Evolutionary conservation across 2,797 vertebrate genomes (phyloP), one percentile per base, ranked within the genome.

Genomic region (Cynopterus sphinx): DNA sequence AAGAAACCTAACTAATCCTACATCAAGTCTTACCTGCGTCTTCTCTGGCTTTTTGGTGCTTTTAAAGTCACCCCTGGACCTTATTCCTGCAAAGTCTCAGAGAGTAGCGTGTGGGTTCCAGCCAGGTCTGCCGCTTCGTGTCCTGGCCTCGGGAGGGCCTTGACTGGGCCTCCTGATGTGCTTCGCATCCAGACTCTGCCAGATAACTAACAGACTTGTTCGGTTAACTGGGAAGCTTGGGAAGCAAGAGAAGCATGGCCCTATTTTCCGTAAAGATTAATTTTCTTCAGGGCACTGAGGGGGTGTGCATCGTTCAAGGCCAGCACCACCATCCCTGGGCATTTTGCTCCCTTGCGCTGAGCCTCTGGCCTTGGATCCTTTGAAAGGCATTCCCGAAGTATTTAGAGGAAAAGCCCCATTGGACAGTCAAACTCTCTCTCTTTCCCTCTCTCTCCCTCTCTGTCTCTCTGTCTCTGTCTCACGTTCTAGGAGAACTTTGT

Each of bases 271-370:
- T 36, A 81, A 94, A 83, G 22, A n/a, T 24, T 36, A 9, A n/a
- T 87, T 86, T 79, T 61, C 70, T 93, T 88, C 26, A 61, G 74
- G 92, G 63, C n/a, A 71, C 19, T 36, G 28, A 81, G 68, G 9
- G 22, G 36, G 13, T 36, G 5, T 59, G 57, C 43, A 10, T 16
- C 46, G 41, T 51, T 61, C 24, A 84, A 73, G n/a, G 33, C 24
- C 41, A 39, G 9, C 12, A 16, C 33, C 61, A 53, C 28, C 22
- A 2, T 75, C 70, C 8, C 24, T 49, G 26, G 3, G 16, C 8
- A 4, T n/a, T 0, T 41, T 70, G 16, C 33, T 89, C n/a, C 53
- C 31, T 70, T 36, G 24, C 43, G 28, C 43, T 49, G 26, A 33
- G 31, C 51, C n/a, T 41, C 41, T 73, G 85, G 13, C 55, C 93